Percentiles rank a stretch among this genome's conserved stretches.
Evolutionary conservation across 2,888 invertebrate genomes (phyloP).

Genomic region (Caenorhabditis imperialis): DNA sequence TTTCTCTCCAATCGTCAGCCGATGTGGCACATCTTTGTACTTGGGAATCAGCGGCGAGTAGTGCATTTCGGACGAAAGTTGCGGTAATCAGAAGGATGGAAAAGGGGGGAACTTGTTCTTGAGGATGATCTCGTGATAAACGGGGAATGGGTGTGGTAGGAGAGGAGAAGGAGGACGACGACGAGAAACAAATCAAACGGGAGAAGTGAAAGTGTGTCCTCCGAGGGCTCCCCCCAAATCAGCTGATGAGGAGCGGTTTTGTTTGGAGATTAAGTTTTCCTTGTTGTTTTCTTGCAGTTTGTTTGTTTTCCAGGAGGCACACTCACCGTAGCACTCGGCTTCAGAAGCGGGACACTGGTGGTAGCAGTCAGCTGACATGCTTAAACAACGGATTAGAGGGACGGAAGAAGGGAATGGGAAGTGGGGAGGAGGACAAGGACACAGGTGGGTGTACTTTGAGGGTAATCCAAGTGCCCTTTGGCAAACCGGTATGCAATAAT

Average conservation of each 20-base stretch:
- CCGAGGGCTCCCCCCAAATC: constrained; percentile 6
- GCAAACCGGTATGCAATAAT: constrained; percentile 1
- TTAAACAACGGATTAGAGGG: constrained; percentile 7
- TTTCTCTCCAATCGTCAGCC: constrained; percentile 59
- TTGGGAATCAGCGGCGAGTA: constrained; percentile 23
- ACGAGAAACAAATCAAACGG: constrained; percentile 8
- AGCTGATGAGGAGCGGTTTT: constrained; percentile 13
- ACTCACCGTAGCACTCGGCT: constrained; percentile 2
- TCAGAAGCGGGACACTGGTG: constrained; percentile 15
- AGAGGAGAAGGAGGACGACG: background rate
- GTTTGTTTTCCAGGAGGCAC: constrained; percentile 15
- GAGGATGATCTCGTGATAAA: constrained; percentile 41
- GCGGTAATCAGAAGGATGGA: constrained; percentile 31
- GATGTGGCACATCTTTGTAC: constrained; percentile 61
- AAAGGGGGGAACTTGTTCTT: constrained; percentile 17
- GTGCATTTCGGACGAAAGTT: constrained; percentile 11
- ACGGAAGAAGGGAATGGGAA: constrained; percentile 1
- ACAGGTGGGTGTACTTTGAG: background rate
- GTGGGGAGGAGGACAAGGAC: constrained; percentile 1
- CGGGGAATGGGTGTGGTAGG: constrained; percentile 38
- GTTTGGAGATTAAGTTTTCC: constrained; percentile 17
- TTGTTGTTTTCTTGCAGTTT: constrained; percentile 1
- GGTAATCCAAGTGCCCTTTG: constrained; percentile 6
- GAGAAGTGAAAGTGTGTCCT: constrained; percentile 38
- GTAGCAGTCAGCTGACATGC: constrained; percentile 40